Conservation (phyloP, 2,113 vertebrate species). For the Lanius ludovicianus region DNA sequence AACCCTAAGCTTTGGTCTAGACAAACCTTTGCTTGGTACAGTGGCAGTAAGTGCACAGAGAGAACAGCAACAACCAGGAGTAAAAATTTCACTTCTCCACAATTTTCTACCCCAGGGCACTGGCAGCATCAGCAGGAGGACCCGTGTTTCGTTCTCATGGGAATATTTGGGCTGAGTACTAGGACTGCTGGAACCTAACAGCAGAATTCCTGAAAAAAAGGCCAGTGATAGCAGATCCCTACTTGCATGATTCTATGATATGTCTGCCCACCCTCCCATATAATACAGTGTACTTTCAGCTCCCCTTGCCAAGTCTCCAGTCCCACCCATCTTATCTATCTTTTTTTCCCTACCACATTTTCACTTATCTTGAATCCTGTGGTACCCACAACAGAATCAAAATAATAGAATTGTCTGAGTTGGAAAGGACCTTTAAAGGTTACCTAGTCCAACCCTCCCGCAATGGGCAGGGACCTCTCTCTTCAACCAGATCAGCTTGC, state of each 20-base stretch:
- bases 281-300: not conserved
- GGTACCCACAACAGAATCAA: not conserved
- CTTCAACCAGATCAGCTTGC: not conserved
- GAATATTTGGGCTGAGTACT: not conserved
- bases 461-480: not conserved
- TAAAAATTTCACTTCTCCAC: not conserved
- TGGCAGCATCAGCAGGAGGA: not conserved
- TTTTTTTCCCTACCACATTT: not conserved
- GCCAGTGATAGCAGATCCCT: not conserved
- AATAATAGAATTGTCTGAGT: not conserved
- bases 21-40: not conserved
- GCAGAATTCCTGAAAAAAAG: not conserved
- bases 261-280: not conserved
- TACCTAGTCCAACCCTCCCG: not conserved
- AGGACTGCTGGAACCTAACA: not conserved
- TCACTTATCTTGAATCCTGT: rapidly evolving
- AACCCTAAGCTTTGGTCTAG: slow-evolving; percentile 20
- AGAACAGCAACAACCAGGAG: not conserved
- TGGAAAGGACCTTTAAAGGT: not conserved
- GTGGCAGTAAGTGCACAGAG: not conserved
- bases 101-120: not conserved
- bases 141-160: not conserved
- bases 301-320: not conserved
- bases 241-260: not conserved
- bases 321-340: not conserved